Evolutionary conservation across 2,797 vertebrate species (phyloP).

Genomic region (Nannoperca obscura): DNA sequence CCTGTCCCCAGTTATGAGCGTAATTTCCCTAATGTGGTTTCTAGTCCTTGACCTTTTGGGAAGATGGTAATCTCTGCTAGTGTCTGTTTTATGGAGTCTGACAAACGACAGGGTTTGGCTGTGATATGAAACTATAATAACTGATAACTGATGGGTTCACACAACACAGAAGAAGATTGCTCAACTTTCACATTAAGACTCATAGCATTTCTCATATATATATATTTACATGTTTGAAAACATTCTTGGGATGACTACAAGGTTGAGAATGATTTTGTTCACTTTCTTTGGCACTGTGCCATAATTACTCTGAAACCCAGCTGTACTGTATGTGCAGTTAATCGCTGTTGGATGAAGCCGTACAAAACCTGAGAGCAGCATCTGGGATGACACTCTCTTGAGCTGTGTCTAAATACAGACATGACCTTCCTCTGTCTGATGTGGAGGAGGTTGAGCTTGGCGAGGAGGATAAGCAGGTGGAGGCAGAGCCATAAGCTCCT

Average conservation of each 20-base stretch:
- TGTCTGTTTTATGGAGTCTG: constrained; percentile 34
- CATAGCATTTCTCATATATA: background rate
- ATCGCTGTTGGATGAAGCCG: constrained; percentile 30
- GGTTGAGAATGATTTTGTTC: background rate
- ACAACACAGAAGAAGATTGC: background rate
- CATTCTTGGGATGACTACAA: background rate
- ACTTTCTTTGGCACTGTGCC: background rate
- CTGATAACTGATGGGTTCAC: background rate
- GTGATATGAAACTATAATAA: constrained; percentile 12
- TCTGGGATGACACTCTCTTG: constrained; percentile 40
- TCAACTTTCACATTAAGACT: constrained; percentile 2
- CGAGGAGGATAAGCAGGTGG: constrained; percentile 35
- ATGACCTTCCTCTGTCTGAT: constrained; percentile 57
- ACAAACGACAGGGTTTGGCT: constrained; percentile 14
- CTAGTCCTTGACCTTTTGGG: constrained; percentile 37
- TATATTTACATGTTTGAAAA: background rate
- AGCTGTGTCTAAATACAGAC: constrained; percentile 63
- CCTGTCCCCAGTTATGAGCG: background rate
- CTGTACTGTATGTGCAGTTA: no score
- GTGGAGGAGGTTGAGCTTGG: constrained; percentile 31
- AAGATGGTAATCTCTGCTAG: constrained; percentile 26
- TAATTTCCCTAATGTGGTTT: constrained; percentile 2
- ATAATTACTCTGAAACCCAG: background rate
- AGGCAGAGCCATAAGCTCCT: background rate
- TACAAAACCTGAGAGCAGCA: constrained; percentile 48